phyloP scores from a whole-genome alignment of 2,113 vertebrate species.

The Periophthalmodon schlosseri region DNA sequence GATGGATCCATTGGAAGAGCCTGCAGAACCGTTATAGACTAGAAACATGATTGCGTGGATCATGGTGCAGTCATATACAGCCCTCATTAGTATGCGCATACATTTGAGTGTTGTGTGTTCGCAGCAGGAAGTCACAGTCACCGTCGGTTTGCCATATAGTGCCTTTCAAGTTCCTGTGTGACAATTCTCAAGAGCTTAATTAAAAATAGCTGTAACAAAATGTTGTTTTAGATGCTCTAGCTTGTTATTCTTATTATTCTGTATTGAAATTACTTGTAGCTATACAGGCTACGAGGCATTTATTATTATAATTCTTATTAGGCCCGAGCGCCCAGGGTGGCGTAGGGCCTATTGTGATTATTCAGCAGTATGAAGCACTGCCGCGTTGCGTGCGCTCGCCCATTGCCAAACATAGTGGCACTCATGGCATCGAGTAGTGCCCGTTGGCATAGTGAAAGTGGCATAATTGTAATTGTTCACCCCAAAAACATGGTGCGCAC shows the following conservation, averaged over 20 bases:
- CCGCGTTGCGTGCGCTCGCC: no score
- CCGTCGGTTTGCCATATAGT: background rate
- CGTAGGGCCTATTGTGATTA: no score
- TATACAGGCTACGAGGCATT: no score
- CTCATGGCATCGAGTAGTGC: no score
- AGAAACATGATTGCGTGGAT: slow-evolving; percentile 7
- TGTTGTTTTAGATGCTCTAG: background rate
- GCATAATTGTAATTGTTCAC: no score
- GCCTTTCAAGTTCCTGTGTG: background rate
- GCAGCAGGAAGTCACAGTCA: background rate
- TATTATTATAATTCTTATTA: no score
- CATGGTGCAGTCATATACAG: background rate
- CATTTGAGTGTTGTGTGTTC: background rate
- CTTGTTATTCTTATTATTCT: background rate
- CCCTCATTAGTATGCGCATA: background rate
- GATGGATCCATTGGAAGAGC: slow-evolving; percentile 18
- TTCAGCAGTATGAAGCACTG: no score
- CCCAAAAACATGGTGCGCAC: no score
- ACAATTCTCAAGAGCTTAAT: background rate
- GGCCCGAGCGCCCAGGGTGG: no score
- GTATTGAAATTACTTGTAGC: no score
- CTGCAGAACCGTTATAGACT: background rate
- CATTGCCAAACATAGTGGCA: no score
- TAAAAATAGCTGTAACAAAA: background rate
- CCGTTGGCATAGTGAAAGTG: no score